These are phyloP conservation scores for Suillia variegata DNA, from an alignment of 2,888 invertebrate species.

Conservation along the genomic window DNA sequence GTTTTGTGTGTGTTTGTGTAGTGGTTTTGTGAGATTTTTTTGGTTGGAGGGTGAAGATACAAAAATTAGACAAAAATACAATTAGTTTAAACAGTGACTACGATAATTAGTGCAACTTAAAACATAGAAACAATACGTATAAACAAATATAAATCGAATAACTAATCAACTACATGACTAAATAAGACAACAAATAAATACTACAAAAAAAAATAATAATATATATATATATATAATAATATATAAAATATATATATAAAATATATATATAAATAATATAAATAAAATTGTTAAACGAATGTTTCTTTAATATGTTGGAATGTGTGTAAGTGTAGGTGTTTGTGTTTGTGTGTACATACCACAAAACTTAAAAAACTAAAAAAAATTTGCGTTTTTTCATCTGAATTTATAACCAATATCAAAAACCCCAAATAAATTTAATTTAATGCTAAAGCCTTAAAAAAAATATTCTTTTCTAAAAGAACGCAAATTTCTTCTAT, in stretches of 20 bases:
- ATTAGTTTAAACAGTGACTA: conserved; percentile 53
- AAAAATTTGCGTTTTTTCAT: too few relatives aligned
- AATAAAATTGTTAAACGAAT: background rate
- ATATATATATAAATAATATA: too few relatives aligned
- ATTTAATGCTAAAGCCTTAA: too few relatives aligned
- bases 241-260: too few relatives aligned
- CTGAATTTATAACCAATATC: too few relatives aligned
- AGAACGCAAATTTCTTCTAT: too few relatives aligned
- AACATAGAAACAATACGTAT: conserved; percentile 13
- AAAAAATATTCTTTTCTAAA: too few relatives aligned
- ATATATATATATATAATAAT: too few relatives aligned
- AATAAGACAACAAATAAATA: conserved; percentile 23
- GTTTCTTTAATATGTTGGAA: conserved; percentile 8
- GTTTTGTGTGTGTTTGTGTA: conserved; percentile 36
- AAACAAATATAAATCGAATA: conserved; percentile 23
- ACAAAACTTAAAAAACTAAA: background rate
- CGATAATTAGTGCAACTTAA: conserved; percentile 39
- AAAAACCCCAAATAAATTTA: too few relatives aligned
- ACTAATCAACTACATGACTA: conserved; percentile 25
- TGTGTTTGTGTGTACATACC: background rate
- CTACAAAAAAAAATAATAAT: conserved; percentile 26
- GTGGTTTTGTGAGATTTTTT: conserved; percentile 34
- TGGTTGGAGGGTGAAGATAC: conserved; percentile 51
- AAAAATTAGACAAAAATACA: conserved; percentile 60
- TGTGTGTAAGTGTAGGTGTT: conserved; percentile 30